Evolutionary conservation across 2,888 invertebrate species (phyloP), one percentile per base, ranked within the genome.

Genomic region (Andrena trimmerana): DNA sequence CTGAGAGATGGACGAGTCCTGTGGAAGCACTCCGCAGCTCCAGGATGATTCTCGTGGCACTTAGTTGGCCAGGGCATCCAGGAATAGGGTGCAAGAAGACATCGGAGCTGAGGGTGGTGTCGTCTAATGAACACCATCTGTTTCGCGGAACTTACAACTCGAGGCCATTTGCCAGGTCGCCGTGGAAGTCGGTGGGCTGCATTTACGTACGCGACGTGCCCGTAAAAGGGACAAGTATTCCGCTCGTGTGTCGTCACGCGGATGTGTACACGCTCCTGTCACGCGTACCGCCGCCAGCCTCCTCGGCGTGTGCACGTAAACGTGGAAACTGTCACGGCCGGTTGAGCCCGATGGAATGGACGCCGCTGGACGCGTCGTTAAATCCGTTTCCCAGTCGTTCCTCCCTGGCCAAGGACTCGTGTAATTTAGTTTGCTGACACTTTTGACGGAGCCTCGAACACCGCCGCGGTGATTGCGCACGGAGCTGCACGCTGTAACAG

Each of bases 51-150:
- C 36, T 10, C 36, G 50, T 10, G 16, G 20, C n/a, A 31, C 54
- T 77, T 77, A 57, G 54, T 63, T 77, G 20, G 29, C 4, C 4
- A 1, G 27, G 20, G 20, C 24, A 13, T 4, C 57, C 42, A 20
- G 33, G 65, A 20, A 65, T 70, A 57, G 27, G 20, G 57, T 5
- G 31, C 16, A 3, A 42, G 57, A 8, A 48, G 57, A n/a, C 24
- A n/a, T 33, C 66, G 62, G 0, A 16, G n/a, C 24, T 57, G 31
- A 4, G 33, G 68, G 16, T 4, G 78, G 79, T 50, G 42, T 70
- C 70, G 70, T 70, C 66, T 80, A 79, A 80, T 79, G 71, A 80
- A 80, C 71, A 42, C 81, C 73, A 68, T 86, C 74, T n/a, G 71
- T 69, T 83, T 67, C 71, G 67, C 31, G 78, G 68, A 72, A 86